phyloP scores from a whole-genome alignment of 2,888 invertebrate species.

The Rhaphigaster nebulosa region DNA sequence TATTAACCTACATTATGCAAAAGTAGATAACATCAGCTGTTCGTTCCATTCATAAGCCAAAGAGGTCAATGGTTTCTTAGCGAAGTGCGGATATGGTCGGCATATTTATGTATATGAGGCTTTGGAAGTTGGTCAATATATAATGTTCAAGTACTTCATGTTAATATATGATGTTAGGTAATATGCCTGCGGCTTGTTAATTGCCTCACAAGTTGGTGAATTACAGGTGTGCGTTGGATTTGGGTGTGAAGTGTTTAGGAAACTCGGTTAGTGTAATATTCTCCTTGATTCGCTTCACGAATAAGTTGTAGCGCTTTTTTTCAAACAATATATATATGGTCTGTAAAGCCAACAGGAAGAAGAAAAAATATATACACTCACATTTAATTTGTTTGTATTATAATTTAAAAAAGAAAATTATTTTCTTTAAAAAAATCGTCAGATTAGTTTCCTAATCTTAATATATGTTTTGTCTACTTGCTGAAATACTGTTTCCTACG shows the following conservation, averaged over 20 bases:
- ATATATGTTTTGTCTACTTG: no score
- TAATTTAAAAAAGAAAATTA: no score
- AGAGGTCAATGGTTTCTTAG: neutral
- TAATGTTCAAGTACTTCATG: neutral
- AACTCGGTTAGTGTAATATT: neutral
- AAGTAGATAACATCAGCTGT: conserved; percentile 27
- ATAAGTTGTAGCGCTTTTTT: no score
- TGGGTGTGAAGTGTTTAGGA: neutral
- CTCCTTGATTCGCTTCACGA: no score
- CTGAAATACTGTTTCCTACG: no score
- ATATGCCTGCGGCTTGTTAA: neutral
- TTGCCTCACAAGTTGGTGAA: neutral
- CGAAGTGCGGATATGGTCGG: neutral
- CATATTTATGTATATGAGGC: conserved; percentile 8
- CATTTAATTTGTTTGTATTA: no score
- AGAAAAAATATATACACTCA: no score
- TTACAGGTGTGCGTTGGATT: neutral
- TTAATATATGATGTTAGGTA: neutral
- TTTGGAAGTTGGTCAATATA: neutral
- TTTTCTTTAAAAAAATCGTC: no score
- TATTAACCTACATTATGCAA: conserved; percentile 51
- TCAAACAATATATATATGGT: no score
- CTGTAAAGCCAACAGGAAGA: no score
- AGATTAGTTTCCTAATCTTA: no score
- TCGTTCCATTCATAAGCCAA: conserved; percentile 47